Evolutionary conservation across 2,888 invertebrate species (phyloP), one percentile per base, ranked within the genome.

Genomic region (Hydraecia micacea): DNA sequence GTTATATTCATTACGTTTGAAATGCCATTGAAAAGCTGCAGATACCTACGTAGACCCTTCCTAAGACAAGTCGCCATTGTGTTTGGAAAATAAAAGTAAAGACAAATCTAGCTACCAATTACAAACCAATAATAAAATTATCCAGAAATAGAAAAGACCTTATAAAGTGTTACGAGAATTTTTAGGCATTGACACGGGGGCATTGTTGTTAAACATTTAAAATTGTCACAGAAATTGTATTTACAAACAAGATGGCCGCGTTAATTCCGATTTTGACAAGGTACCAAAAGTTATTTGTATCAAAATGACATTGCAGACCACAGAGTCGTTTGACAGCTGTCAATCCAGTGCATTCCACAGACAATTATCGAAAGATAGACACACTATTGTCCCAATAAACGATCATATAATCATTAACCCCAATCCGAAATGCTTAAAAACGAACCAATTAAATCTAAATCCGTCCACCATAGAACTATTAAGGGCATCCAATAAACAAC

Each of bases 401-500:
- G 8, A 67, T 36, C 63, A 73, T 73, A 60, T 70, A 74, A 36
- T 58, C 62, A 79, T 52, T 55, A 75, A 85, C 73, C 69, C 32
- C 15, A 75, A 85, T 58, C 15, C 21, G 32, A 83, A 55, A 77
- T 52, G 42, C 49, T 67, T 55, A 80, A 86, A 86, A 86, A 77
- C 58, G 42, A 60, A 42, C 62, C 73, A 85, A 78, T 81, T 77
- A 83, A 79, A 86, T 46, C 79, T 49, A 68, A 75, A 80, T 79
- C 85, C 66, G 58, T 76, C 77, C 73, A 77, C 69, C 65, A 75
- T 52, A 52, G 49, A 65, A 79, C 79, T 85, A 76, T 78, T 79
- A 83, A 85, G 85, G 85, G 80, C 81, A 69, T 70, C 69, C 67
- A 85, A 85, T 88, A 86, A 86, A 88, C 82, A 82, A 82, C 82